Evolutionary conservation across 2,113 vertebrate species (phyloP), one percentile per base, ranked within the genome.

Genomic region (Varanus salvator): DNA sequence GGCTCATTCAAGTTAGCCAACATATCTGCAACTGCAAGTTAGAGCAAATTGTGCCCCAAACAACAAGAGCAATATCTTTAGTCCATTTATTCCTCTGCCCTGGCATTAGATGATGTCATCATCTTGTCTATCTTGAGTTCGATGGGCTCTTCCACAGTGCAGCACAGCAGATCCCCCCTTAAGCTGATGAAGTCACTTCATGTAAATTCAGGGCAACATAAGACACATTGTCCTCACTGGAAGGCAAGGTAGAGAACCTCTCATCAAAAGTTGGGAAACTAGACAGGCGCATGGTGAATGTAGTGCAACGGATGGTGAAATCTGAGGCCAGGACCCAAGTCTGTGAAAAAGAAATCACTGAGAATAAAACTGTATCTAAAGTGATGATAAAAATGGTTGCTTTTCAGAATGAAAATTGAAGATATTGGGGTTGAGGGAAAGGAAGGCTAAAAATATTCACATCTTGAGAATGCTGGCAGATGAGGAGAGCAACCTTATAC

Each of bases 331-430:
- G 97, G 96, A 97, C 96, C 96, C 97, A 97, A 96, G 96, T 97
- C 96, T 97, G 97, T 97, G 97, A 97, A 97, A 97, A 97, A 97
- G 97, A 97, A 97, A 97, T 97, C 95, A 95, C 97, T 97, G 97
- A 97, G 96, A 97, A 97, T 97, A 96, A 97, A 97, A 97, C 96
- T 97, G 97, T 96, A 95, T 96, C 96, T 97, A 95, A 95, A 66
- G 96, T 88, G 96, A 94, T 92, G 90, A 94, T 96, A 94, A 95
- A 84, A 80, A 96, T 95, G 96, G 95, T 94, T 96, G 96, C 94
- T 97, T 95, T 97, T 96, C 94, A 97, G 97, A 97, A 96, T 91
- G 95, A 96, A 97, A 96, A 95, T 81, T 92, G 94, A 95, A 96
- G 96, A 84, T 93, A 96, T 77, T 86, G 95, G 94, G 93, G 91